phyloP scores from a whole-genome alignment of 2,797 vertebrate genomes.

The Cottoperca gobio region DNA sequence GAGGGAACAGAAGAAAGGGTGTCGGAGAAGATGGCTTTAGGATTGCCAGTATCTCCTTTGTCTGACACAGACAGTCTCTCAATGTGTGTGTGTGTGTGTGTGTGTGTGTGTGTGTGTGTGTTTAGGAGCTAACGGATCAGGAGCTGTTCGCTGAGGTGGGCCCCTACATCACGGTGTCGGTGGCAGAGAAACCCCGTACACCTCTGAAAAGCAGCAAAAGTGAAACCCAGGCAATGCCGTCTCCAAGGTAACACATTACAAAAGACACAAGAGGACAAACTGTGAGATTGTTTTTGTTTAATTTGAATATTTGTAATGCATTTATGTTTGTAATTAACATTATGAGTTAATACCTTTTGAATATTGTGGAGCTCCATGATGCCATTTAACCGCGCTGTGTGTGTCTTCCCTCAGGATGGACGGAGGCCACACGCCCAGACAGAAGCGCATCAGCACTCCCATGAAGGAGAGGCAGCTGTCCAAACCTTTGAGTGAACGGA shows the following conservation, averaged over 20 bases:
- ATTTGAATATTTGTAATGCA: too few species aligned
- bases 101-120: constrained; percentile 47
- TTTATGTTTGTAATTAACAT: too few species aligned
- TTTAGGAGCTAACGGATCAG: constrained; percentile 88
- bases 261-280: too few species aligned
- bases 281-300: too few species aligned
- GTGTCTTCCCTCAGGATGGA: constrained; percentile 82
- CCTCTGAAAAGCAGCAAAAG: constrained; percentile 88
- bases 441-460: constrained; percentile 90
- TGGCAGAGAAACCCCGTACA: constrained; percentile 89
- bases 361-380: too few species aligned
- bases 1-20: background rate
- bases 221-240: constrained; percentile 86
- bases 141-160: constrained; percentile 85
- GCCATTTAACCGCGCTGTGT: background rate
- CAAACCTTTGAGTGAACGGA: constrained; percentile 92
- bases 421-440: constrained; percentile 87
- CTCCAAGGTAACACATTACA: constrained; percentile 82
- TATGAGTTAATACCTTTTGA: too few species aligned
- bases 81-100: constrained; percentile 27
- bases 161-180: constrained; percentile 86
- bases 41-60: constrained; percentile 9
- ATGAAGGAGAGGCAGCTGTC: constrained; percentile 93
- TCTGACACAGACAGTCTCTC: constrained; percentile 34
- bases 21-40: background rate